Conservation (phyloP, 2,797 vertebrate species). For the Leuciscus waleckii region DNA sequence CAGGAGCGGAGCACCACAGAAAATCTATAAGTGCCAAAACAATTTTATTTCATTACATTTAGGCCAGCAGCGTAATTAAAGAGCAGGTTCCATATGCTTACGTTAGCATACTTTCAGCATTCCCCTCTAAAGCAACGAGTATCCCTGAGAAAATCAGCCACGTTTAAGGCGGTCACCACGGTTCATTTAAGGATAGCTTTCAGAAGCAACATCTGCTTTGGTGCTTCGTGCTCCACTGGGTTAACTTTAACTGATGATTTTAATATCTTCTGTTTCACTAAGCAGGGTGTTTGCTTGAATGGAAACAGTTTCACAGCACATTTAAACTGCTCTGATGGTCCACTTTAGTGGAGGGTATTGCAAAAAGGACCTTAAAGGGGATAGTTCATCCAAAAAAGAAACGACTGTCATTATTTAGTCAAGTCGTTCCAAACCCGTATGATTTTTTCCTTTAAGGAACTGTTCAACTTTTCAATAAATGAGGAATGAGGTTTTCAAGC, state of each 20-base stretch:
- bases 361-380: conserved; percentile 1
- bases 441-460: neutral
- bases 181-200: conserved; percentile 34
- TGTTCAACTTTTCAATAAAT: neutral
- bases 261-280: conserved; percentile 42
- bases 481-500: neutral
- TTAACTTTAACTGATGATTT: conserved; percentile 35
- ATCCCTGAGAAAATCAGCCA: conserved; percentile 1
- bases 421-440: neutral
- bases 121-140: neutral
- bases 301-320: conserved; percentile 14
- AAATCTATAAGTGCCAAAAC: conserved; percentile 78
- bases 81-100: conserved; percentile 71
- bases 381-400: neutral
- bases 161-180: neutral
- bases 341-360: neutral
- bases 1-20: conserved; percentile 67
- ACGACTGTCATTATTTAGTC: neutral
- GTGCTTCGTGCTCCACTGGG: conserved; percentile 28
- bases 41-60: conserved; percentile 78
- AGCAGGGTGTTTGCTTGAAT: conserved; percentile 31
- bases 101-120: conserved; percentile 9
- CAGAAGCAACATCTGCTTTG: conserved; percentile 35
- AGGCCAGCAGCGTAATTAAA: conserved; percentile 79
- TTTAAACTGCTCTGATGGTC: conserved; percentile 4